Evolutionary conservation across 2,113 vertebrate genomes (phyloP), one percentile per base, ranked within the genome.

Genomic region (Ophiodon elongatus): DNA sequence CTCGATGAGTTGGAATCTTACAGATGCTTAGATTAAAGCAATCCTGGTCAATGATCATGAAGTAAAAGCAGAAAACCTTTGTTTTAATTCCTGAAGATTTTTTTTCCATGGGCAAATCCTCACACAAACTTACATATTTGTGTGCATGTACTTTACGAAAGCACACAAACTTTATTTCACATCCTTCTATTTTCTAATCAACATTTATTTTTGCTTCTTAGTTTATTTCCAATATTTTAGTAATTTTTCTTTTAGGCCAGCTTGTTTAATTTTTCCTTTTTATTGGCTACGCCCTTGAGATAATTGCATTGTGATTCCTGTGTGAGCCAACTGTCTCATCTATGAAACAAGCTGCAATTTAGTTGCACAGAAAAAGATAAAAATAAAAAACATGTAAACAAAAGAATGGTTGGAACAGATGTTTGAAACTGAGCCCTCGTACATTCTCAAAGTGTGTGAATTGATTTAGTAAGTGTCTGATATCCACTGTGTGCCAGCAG

Each of bases 391-490:
- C 81, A 84, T 47, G 74, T 89, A 83, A 91, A 89, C 76, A 84
- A 82, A 76, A 84, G 70, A 83, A 71, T 31, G 79, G 72, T 41
- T 63, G 85, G 82, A 90, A 73, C 81, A 92, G 82, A 90, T 91
- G 85, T 86, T 59, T 41, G 33, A 65, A 73, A 37, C 23, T 54
- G 39, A 35, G 82, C 63, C 2, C 0, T 15, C 15, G 1, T 0
- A 7, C 21, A 4, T 14, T 25, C n/a, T 62, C 14, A 31, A 6
- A 17, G 74, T 6, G 57, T 50, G 60, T 23, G 76, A 76, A 73
- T 65, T 83, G 74, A 91, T 89, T 87, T 83, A 83, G 54, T 69
- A 76, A 73, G 88, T 89, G 90, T 86, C 71, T 67, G 75, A 68
- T 80, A 41, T 81, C 43, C 33, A 17, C 54, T 35, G 2, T 2